Base-by-base conservation (phyloP, 2,888 invertebrate species). In the Ormyrus rosae region DNA sequence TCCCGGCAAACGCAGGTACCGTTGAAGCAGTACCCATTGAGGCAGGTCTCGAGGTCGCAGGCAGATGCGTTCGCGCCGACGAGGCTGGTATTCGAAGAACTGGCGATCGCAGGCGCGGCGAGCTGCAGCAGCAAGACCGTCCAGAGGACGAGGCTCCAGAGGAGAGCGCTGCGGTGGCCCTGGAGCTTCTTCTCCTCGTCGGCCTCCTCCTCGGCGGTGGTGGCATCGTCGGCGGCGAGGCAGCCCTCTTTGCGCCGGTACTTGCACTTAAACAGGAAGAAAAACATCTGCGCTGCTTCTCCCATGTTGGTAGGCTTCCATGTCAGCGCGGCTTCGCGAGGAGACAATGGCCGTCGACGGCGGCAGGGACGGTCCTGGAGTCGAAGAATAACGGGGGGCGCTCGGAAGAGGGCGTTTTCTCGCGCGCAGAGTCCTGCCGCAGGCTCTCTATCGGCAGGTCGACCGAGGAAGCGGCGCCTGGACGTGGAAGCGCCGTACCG, bases 1-100 rank as follows among this genome's bases (percentile, higher is more conserved):
- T 96, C 96, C 88, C 94, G 94, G 92, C 99, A 99, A 84, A 95
- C 92, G 92, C 99, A 99, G 85, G 95, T 95, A 85, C 96, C 96
- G 91, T 97, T 95, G 89, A 94, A 93, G 93, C 98, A 98, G 84
- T 92, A 90, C 74, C 95, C 95, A 91, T 94, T 94, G 84, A 92
- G 91, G 89, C 91, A 92, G 86, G 89, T 89, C 84, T 92, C 89
- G 83, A 91, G 85, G 83, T 90, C 87, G 88, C 91, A 91, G 78
- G 84, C 73, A 34, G 84, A 84, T 5, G 82, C 83, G 81, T 83
- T 82, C 45, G 50, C 56, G 3, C 69, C 76, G 5, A 45, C 69
- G n/a, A 78, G 46, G 58, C 65, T 67, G 4, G 68, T 69, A 1
- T 55, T 10, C 9, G 81, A 71, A 34, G 34, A 34, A 53, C 78